These are phyloP conservation scores for Myodes glareolus DNA, from an alignment of 2,113 vertebrate species.

Conservation along the genomic window DNA sequence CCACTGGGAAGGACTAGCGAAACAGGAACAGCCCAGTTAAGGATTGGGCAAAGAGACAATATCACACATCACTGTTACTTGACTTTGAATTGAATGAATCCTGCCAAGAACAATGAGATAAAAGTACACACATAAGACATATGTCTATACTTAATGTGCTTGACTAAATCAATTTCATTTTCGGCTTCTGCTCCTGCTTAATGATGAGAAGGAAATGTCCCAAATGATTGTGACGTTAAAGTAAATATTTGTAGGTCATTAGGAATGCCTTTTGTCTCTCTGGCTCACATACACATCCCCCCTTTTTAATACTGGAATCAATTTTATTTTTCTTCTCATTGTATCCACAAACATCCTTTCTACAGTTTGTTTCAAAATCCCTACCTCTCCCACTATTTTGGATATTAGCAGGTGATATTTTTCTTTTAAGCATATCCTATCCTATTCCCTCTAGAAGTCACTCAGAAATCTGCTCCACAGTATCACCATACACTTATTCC, in stretches of 20 bases:
- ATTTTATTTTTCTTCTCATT: not conserved
- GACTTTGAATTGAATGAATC: not conserved
- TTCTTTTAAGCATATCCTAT: not conserved
- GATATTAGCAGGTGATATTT: not conserved
- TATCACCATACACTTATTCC: fast-evolving
- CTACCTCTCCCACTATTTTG: too few relatives aligned
- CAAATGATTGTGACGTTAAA: not conserved
- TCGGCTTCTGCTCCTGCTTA: not conserved
- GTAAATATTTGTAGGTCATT: not conserved
- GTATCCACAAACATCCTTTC: not conserved
- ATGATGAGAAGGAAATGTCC: not conserved
- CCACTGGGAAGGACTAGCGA: not conserved
- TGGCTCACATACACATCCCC: not conserved
- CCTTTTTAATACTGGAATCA: not conserved
- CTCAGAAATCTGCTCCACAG: not conserved
- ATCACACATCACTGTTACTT: not conserved
- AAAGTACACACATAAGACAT: not conserved
- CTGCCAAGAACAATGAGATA: not conserved
- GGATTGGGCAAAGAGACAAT: not conserved
- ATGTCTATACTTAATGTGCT: not conserved
- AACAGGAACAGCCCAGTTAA: not conserved
- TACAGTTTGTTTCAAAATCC: not conserved
- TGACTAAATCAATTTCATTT: not conserved
- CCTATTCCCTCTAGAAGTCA: not conserved
- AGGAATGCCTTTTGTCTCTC: not conserved